Conservation (phyloP, 2,888 invertebrate genomes). For the Leptopilina drosophilae region DNA sequence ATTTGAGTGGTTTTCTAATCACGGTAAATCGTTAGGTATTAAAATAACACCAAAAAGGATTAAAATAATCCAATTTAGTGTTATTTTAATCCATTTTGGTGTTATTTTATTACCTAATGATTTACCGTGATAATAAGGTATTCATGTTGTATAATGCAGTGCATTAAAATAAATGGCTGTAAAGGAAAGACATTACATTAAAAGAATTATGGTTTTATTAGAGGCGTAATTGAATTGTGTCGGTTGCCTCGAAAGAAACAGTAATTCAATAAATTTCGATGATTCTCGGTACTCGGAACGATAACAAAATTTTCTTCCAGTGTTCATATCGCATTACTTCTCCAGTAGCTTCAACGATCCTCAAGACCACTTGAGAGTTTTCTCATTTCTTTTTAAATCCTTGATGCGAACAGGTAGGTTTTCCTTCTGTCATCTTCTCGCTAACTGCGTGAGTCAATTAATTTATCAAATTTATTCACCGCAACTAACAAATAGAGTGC, state of each 20-base stretch:
- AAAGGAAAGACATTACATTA: slow-evolving; percentile 16
- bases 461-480: not conserved
- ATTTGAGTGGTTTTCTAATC: too few species aligned
- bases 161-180: slow-evolving; percentile 7
- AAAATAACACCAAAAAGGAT: too few species aligned
- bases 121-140: too few species aligned
- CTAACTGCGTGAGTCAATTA: slow-evolving; percentile 1
- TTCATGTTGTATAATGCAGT: not conserved
- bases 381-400: slow-evolving; percentile 29
- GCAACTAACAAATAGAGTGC: not conserved
- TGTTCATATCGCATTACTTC: slow-evolving; percentile 35
- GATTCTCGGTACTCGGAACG: slow-evolving; percentile 17
- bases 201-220: slow-evolving; percentile 9
- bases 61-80: too few species aligned
- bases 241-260: slow-evolving; percentile 13
- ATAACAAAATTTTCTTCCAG: slow-evolving; percentile 21
- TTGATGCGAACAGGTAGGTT: slow-evolving; percentile 25
- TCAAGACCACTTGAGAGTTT: slow-evolving; percentile 26
- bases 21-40: too few species aligned
- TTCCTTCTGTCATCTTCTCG: not conserved
- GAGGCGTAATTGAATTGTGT: not conserved
- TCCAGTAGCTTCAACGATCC: slow-evolving; percentile 21
- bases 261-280: slow-evolving; percentile 34
- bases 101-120: too few species aligned
- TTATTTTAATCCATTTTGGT: too few species aligned